Conservation (phyloP, 2,113 vertebrate genomes). For the Noctilio leporinus region DNA sequence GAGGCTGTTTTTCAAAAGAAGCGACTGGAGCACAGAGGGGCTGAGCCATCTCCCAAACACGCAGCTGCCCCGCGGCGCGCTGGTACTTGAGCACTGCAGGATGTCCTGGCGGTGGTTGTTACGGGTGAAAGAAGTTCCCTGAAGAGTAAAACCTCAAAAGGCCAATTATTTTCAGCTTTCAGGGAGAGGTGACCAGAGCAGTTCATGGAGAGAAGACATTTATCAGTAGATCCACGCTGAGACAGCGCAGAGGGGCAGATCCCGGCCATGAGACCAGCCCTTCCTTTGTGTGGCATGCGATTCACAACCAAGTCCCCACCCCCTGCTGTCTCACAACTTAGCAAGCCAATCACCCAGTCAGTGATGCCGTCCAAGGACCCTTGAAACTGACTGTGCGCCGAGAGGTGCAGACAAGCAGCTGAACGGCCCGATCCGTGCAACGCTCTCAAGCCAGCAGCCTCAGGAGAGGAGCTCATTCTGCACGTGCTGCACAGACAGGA, state of each 20-base stretch:
- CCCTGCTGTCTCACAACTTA: background rate
- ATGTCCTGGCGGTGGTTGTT: background rate
- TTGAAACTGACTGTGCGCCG: background rate
- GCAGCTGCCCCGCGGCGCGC: too few relatives aligned
- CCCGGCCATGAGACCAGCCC: background rate
- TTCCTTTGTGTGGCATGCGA: background rate
- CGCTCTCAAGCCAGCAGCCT: background rate
- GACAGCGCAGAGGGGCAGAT: background rate
- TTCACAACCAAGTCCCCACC: background rate
- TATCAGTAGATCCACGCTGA: background rate
- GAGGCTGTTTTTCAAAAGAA: background rate
- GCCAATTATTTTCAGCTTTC: background rate
- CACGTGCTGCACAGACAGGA: background rate
- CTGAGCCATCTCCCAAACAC: background rate
- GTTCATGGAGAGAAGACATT: background rate
- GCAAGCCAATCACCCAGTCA: background rate
- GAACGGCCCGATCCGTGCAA: background rate
- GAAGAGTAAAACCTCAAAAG: background rate
- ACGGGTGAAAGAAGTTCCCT: background rate
- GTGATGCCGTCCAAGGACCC: background rate
- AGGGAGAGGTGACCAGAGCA: background rate
- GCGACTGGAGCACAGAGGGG: background rate
- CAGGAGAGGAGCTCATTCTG: background rate
- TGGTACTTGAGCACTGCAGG: background rate
- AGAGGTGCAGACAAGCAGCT: background rate